These are phyloP conservation scores for Pipistrellus pipistrellus DNA, from an alignment of 2,797 vertebrate species.

Conservation along the genomic window DNA sequence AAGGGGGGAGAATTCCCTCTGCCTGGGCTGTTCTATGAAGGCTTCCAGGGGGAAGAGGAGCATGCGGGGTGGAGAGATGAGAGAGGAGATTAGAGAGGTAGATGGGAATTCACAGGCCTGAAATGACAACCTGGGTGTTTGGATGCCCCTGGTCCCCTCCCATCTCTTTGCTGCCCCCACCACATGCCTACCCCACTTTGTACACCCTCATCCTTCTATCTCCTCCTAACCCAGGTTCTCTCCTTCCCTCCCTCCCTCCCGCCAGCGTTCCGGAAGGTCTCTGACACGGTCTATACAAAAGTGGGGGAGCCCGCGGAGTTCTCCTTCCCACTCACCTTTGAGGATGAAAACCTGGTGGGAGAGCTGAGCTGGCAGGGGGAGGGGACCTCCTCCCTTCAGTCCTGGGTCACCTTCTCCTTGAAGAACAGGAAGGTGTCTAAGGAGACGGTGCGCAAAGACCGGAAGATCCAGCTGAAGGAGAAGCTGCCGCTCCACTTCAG, in stretches of 20 bases:
- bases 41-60: neutral
- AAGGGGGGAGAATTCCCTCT: neutral
- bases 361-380: constrained; percentile 47
- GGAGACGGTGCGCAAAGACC: accelerated
- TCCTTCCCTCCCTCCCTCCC: neutral
- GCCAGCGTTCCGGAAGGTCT: constrained; percentile 58
- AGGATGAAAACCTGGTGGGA: neutral
- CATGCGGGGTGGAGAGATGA: neutral
- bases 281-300: neutral
- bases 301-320: constrained; percentile 7
- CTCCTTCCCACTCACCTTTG: constrained; percentile 57
- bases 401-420: constrained; percentile 62
- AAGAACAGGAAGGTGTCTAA: neutral
- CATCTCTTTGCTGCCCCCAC: neutral
- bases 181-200: too few species aligned
- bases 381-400: neutral
- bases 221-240: neutral
- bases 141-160: neutral
- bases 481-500: accelerated
- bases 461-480: neutral
- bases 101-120: neutral
- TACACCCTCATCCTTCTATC: neutral
- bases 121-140: neutral
- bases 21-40: neutral
- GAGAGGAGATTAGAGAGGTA: neutral